Conservation (phyloP, 2,888 invertebrate genomes). For the Phania funesta region DNA sequence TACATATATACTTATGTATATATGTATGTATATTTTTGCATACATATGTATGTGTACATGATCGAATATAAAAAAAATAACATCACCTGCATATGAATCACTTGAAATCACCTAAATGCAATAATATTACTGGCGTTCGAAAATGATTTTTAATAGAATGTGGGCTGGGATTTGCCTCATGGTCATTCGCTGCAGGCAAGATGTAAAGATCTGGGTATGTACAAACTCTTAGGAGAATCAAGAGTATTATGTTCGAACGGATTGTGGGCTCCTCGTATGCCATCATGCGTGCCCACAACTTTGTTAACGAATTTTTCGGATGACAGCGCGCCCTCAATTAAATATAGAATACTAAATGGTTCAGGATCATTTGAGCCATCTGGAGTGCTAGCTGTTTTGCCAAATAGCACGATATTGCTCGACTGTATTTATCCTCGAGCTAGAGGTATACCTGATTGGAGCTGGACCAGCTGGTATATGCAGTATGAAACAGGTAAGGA, state of each 20-base stretch:
- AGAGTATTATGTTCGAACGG: slow-evolving; percentile 90
- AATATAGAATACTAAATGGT: slow-evolving; percentile 88
- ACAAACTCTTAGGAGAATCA: slow-evolving; percentile 91
- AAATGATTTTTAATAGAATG: slow-evolving; percentile 78
- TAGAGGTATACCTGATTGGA: slow-evolving; percentile 92
- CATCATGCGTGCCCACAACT: slow-evolving; percentile 92
- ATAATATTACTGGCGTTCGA: slow-evolving; percentile 46
- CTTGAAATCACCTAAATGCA: slow-evolving; percentile 40
- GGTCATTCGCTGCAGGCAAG: slow-evolving; percentile 88
- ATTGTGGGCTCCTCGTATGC: slow-evolving; percentile 88
- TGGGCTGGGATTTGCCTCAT: slow-evolving; percentile 87
- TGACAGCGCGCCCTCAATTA: slow-evolving; percentile 90
- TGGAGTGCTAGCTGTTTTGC: slow-evolving; percentile 89
- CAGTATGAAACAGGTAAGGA: slow-evolving; percentile 88
- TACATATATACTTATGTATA: neutral
- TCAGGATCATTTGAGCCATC: slow-evolving; percentile 90
- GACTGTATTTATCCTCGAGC: slow-evolving; percentile 90
- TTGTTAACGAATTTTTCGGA: slow-evolving; percentile 92
- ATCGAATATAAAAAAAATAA: slow-evolving; percentile 3
- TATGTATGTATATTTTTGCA: neutral
- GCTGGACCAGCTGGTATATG: slow-evolving; percentile 90
- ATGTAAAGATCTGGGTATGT: slow-evolving; percentile 90
- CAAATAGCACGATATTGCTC: slow-evolving; percentile 87
- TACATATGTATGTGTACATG: neutral
- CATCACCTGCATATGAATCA: slow-evolving; percentile 38